Base-by-base conservation (phyloP, 2,797 vertebrate genomes). In the Molothrus aeneus region DNA sequence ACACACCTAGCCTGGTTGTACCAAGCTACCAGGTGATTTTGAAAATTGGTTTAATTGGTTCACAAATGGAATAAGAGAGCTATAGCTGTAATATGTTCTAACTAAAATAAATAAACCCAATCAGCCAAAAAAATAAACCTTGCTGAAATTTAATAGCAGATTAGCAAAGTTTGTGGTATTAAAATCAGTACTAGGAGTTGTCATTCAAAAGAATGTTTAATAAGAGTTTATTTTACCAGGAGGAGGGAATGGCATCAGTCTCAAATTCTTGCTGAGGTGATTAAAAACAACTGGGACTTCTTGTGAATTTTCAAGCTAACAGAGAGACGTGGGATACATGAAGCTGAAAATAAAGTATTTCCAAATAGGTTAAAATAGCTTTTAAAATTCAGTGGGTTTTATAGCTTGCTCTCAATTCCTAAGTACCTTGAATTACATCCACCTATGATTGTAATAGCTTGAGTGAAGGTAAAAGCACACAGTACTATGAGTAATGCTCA, bases 371-470 rank as follows among this genome's bases (percentile, higher is more conserved):
- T 92, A 83, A 94, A 88, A 93, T 81, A 93, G 40, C 73, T 88
- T 94, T 92, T 94, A 59, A 90, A 93, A 90, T 92, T 79, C 90
- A 73, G 25, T 87, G 24, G 17, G 6, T 66, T 94, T 96, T 94
- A 90, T 73, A 63, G 51, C 53, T 80, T 42, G 18, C 72, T n/a
- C 31, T 89, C 69, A 73, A 2, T 87, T 77, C 60, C 51, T 88
- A 94, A 90, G 69, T 87, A 77, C 38, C 28, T 88, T 86, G 85
- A 96, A 92, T 96, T 86, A 75, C 92, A 84, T 29, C 84, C 61
- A 70, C 68, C 71, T 85, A 20, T 87, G 86, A 79, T 11, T 86
- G 50, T 70, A 95, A 88, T 95, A 63, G 82, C 66, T 87, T 45
- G 79, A 64, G 83, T 94, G 65, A 92, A 92, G 42, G 86, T 77